These are phyloP conservation scores for Penaeus monodon DNA, from an alignment of 2,888 invertebrate genomes.

Conservation along the genomic window DNA sequence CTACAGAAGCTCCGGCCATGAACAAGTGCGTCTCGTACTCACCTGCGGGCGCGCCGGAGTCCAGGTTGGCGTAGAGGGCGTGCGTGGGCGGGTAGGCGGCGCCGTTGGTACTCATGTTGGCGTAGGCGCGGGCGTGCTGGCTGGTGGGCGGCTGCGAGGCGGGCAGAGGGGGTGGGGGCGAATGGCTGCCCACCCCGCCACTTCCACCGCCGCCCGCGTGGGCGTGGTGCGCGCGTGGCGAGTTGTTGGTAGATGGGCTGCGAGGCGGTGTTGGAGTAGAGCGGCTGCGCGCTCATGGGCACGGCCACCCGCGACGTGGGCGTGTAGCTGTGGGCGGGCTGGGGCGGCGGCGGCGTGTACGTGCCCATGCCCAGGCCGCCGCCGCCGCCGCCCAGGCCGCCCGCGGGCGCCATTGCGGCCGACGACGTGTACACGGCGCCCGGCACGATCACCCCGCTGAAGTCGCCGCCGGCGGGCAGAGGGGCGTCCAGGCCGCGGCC, in stretches of 20 bases:
- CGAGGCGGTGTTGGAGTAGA: constrained; percentile 61
- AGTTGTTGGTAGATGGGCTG: constrained; percentile 51
- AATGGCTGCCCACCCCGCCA: not conserved
- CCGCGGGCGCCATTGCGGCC: constrained; percentile 40
- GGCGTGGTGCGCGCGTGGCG: constrained; percentile 32
- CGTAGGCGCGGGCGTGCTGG: constrained; percentile 35
- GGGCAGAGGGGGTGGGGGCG: constrained; percentile 41
- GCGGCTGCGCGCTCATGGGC: constrained; percentile 58
- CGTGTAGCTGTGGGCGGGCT: constrained; percentile 61
- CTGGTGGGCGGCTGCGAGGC: constrained; percentile 33
- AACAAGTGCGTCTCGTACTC: constrained; percentile 2
- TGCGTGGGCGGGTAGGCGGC: constrained; percentile 31
- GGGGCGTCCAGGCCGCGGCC: not conserved
- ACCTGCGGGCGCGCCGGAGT: constrained; percentile 16
- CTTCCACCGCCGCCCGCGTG: not conserved
- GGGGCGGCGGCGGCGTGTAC: constrained; percentile 57
- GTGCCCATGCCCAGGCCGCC: not conserved
- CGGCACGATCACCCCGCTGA: constrained; percentile 43
- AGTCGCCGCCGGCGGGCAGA: constrained; percentile 18
- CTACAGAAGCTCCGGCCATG: not conserved
- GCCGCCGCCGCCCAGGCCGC: constrained; percentile 29
- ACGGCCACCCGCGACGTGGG: constrained; percentile 47
- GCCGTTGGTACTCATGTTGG: constrained; percentile 53
- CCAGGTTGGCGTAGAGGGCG: constrained; percentile 52
- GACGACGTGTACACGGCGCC: constrained; percentile 47